Evolutionary conservation across 2,797 vertebrate species (phyloP), one percentile per base, ranked within the genome.

Genomic region (Carapus acus): DNA sequence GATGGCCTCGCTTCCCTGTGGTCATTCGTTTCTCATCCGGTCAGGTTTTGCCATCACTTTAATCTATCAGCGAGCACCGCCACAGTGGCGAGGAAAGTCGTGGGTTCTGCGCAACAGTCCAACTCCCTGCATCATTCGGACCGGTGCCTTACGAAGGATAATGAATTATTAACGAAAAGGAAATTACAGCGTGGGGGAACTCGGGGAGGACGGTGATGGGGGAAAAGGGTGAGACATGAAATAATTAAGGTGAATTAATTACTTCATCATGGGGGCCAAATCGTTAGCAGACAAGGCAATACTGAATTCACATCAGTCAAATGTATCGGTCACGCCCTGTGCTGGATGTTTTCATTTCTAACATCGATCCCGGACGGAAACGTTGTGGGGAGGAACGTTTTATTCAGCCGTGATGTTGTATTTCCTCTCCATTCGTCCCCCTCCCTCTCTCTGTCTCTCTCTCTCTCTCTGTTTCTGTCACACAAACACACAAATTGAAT

Each of bases 61-160:
- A 37, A 66, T 76, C 58, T 53, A 39, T 65, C 71, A 17, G 51
- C 44, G 67, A 17, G 51, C 44, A 66, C 65, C 69, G 57, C 62
- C 58, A 44, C 40, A 38, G 31, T 66, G 53, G 46, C 72, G 21
- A 69, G 62, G 52, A 59, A 70, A 67, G n/a, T 76, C 16, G 16
- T 73, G 64, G 61, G 59, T 77, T 71, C 62, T 64, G 72, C 67
- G 78, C 78, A 65, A 67, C 53, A 46, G 61, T 77, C 67, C 62
- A 69, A 57, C 49, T 74, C 67, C 74, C 64, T 81, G 76, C 76
- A 48, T 78, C 67, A 79, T 78, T 76, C 71, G 76, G 85, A 85
- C 79, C 71, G 86, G 86, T 90, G 85, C 87, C 86, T 89, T 88
- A 87, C 54, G 38, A 74, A 58, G 79, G 80, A 65, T 79, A 66